Evolutionary conservation across 2,113 vertebrate genomes (phyloP).

Genomic region (Neolamprologus fasciatus): DNA sequence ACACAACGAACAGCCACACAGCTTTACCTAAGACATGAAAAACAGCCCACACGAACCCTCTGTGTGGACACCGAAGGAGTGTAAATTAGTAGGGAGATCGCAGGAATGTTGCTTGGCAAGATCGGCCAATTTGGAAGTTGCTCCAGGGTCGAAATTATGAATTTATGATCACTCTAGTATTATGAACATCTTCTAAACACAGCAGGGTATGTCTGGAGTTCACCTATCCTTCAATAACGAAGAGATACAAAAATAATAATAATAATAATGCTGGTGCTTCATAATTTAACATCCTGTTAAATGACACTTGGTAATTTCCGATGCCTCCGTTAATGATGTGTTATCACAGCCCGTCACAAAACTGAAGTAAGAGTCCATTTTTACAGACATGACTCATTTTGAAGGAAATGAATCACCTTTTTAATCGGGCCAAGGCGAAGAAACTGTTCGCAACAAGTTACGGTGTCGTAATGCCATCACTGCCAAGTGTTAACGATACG

Average conservation of each 20-base stretch:
- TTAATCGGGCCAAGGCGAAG: background rate
- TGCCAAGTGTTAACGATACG: background rate
- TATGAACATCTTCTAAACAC: background rate
- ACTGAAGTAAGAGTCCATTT: background rate
- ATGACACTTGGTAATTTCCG: background rate
- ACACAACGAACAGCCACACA: background rate
- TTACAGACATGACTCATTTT: background rate
- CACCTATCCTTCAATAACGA: background rate
- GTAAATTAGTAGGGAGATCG: background rate
- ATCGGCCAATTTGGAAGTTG: background rate
- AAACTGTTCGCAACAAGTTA: background rate
- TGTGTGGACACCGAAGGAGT: background rate
- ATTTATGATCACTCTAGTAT: background rate
- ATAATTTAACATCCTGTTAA: background rate
- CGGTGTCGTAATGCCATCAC: background rate
- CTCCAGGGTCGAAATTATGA: background rate
- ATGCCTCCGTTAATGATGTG: background rate
- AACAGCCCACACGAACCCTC: background rate
- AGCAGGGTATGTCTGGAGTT: background rate
- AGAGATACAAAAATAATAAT: background rate
- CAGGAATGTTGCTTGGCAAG: slow-evolving; percentile 16
- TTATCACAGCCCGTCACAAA: background rate
- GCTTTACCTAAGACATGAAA: background rate
- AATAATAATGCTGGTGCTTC: background rate
- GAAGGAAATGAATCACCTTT: background rate